Evolutionary conservation across 35 echinoderm and acorn worm species (phyloP).

Genomic region (Anneissia japonica): DNA sequence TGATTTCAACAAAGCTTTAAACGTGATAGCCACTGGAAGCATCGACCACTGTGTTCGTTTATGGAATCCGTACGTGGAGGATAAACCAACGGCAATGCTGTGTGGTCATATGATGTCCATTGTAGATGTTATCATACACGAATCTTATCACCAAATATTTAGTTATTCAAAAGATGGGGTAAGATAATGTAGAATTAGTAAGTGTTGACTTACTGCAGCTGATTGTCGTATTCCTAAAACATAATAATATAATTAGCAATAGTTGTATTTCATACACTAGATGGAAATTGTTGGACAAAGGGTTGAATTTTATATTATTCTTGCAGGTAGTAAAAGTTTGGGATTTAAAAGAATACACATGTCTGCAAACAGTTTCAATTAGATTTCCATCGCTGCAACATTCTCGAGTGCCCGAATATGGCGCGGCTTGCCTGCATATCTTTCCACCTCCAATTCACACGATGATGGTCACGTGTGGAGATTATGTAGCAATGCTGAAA

Average conservation of each 20-base stretch:
- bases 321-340: slow-evolving; percentile 81
- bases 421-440: slow-evolving; percentile 15
- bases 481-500: slow-evolving; percentile 65
- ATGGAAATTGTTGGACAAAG: too few species aligned
- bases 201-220: too few species aligned
- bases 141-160: slow-evolving; percentile 49
- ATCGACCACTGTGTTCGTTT: slow-evolving; percentile 75
- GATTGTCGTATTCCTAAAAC: too few species aligned
- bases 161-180: slow-evolving; percentile 93
- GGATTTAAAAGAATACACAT: slow-evolving; percentile 78
- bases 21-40: slow-evolving; percentile 79
- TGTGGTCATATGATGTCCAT: slow-evolving; percentile 80
- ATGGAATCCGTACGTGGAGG: slow-evolving; percentile 93
- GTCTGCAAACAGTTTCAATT: slow-evolving; percentile 67
- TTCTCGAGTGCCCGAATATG: slow-evolving; percentile 57
- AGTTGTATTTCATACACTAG: too few species aligned
- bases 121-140: slow-evolving; percentile 79
- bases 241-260: too few species aligned
- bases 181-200: not conserved
- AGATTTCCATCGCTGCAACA: slow-evolving; percentile 61
- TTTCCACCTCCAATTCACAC: slow-evolving; percentile 18
- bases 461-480: slow-evolving; percentile 64
- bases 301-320: too few species aligned
- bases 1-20: slow-evolving; percentile 76
- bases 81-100: slow-evolving; percentile 72